Base-by-base conservation (phyloP, 2,888 invertebrate species). In the Octodonta nipae region DNA sequence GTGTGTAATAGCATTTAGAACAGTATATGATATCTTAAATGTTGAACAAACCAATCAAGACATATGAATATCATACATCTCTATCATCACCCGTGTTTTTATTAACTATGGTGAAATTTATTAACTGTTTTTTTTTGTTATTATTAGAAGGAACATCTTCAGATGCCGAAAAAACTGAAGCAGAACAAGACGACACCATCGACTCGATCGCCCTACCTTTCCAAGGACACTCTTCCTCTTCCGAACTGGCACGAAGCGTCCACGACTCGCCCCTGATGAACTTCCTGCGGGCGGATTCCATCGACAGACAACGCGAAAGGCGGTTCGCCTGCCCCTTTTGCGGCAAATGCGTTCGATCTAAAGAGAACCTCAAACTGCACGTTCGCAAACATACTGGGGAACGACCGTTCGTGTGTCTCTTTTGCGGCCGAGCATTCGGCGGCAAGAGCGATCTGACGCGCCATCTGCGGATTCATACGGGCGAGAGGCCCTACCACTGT, bases 271-370 rank as follows among this genome's bases (percentile, higher is more conserved):
- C 30, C 3, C 15, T 75, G 41, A 61, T 75, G 36, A 75, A 75
- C 31, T 73, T 81, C 47, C 60, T 81, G 51, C 71, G 78, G 33
- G 71, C 71, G 35, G 71, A 71, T 49, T 66, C 68, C 12, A 65
- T 66, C 8, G 71, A 71, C 42, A 57, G 71, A 33, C 79, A 80
- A 51, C 67, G 80, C 28, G 80, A 81, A 54, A 68, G 80, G 38
- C 71, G 83, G 28, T 86, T 86, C 59, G 84, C 86, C 15, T 87
- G 86, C 52, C 86, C 86, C 1, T 87, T 86, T 56, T 87, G 87
- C 59, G 84, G 85, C 29, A 87, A 87, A 58, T 86, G 86, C 58
- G 87, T 88, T 22, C 70, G 86, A 34, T 85, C 85, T 28, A 86
- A 86, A 62, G 86, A 86, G 64, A 86, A 86, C 58, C 68, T 87